phyloP scores from a whole-genome alignment of 2,797 vertebrate genomes.

The Cygnus olor region DNA sequence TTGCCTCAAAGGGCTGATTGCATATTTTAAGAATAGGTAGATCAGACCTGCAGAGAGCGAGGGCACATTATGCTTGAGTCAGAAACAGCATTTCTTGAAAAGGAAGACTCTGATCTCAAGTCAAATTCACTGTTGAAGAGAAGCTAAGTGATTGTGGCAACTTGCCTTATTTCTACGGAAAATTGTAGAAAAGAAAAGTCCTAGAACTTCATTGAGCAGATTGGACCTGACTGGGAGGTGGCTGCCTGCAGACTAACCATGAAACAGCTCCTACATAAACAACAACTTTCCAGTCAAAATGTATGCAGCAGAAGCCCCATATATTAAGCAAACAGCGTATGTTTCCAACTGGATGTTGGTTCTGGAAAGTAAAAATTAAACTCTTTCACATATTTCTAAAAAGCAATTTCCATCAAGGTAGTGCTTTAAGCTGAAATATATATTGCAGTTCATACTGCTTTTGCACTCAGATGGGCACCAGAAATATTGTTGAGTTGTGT shows the following conservation, averaged over 20 bases:
- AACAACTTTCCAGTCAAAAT: background rate
- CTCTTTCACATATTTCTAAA: background rate
- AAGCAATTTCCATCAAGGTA: background rate
- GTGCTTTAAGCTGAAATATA: background rate
- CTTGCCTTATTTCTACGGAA: background rate
- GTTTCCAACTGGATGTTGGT: background rate
- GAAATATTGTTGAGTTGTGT: background rate
- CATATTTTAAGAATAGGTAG: constrained; percentile 13
- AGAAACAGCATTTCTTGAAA: background rate
- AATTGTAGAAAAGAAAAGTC: background rate
- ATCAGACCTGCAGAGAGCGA: background rate
- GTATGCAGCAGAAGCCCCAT: background rate
- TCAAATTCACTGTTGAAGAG: background rate
- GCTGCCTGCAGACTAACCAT: background rate
- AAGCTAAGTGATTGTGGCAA: background rate
- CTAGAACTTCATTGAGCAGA: background rate
- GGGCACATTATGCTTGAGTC: background rate
- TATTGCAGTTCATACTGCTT: background rate
- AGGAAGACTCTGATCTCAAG: background rate
- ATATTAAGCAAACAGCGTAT: background rate
- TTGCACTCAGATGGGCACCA: background rate
- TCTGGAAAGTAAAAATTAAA: background rate
- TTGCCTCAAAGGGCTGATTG: background rate
- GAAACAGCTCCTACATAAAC: background rate
- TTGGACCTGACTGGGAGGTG: background rate